Base-by-base conservation (phyloP, 2,113 vertebrate species). In the Corvus moneduloides region DNA sequence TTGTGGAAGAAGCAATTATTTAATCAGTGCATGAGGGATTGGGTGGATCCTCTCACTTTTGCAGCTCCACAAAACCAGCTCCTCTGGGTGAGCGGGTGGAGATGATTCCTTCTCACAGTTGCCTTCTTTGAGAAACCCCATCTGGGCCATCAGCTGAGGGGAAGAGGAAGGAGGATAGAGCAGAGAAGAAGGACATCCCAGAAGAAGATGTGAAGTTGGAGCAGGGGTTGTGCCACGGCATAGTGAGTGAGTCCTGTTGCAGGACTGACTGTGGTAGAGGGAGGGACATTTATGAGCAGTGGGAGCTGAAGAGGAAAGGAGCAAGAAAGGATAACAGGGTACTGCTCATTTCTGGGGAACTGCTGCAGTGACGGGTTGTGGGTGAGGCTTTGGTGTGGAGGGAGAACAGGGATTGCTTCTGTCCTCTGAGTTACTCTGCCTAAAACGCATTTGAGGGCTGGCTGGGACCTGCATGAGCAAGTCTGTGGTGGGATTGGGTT, bases 311-410 rank as follows among this genome's bases (percentile, higher is more conserved):
- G 37, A n/a, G 2, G 12, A 67, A 44, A 39, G 37, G 35, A 69
- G 20, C 3, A 17, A 30, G 59, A 26, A 43, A 10, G 22, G 32
- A 2, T 5, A 27, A 2, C 6, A 41, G 62, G 13, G 4, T n/a
- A 16, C 10, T 51, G 33, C 18, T 71, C 0, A 0, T 7, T 72
- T 48, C 48, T 84, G 16, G 30, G 21, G 39, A 68, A 0, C 8
- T 33, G 27, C 32, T 37, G 55, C 46, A 77, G 41, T 1, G 7
- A 26, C 43, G 37, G 41, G 33, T 0, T 71, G 41, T 55, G 56
- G 11, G 12, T 43, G 49, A 82, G 39, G 61, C 23, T 78, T 58
- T 78, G 39, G 19, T n/a, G n/a, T 2, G 2, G 16, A 52, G 12
- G 3, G 4, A n/a, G 28, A 76, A 15, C 9, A 56, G 44, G 30